Evolutionary conservation across 2,888 invertebrate genomes (phyloP).

Genomic region (Latheticus oryzae): DNA sequence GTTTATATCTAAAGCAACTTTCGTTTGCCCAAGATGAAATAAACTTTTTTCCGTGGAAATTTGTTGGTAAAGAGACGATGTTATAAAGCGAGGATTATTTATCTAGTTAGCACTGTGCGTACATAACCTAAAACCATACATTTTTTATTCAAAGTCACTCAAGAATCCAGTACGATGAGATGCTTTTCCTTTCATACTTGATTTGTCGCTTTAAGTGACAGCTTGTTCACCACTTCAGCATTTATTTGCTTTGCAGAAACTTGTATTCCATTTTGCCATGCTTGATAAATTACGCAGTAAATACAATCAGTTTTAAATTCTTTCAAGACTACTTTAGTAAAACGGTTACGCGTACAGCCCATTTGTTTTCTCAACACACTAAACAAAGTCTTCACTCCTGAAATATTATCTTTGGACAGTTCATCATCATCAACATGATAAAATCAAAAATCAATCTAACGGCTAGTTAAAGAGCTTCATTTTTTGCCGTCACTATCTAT

Average conservation of each 20-base stretch:
- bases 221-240: slow-evolving; percentile 24
- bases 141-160: no score
- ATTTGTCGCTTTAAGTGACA: slow-evolving; percentile 29
- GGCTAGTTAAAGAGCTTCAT: slow-evolving; percentile 4
- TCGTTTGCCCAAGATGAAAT: no score
- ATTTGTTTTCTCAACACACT: slow-evolving; percentile 15
- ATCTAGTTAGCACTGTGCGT: no score
- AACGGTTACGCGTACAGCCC: slow-evolving; percentile 8
- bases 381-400: no score
- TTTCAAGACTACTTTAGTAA: slow-evolving; percentile 23
- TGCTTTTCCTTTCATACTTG: slow-evolving; percentile 10
- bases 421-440: no score
- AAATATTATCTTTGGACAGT: no score
- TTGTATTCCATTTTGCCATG: slow-evolving; percentile 27
- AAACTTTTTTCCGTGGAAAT: no score
- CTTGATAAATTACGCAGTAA: slow-evolving; percentile 32
- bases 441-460: slow-evolving; percentile 12
- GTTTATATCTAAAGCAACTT: no score
- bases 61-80: no score
- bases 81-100: no score
- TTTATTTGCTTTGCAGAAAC: slow-evolving; percentile 24
- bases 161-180: not conserved
- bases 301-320: slow-evolving; percentile 28
- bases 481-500: slow-evolving; percentile 9
- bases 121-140: no score